Percentiles rank a stretch among this genome's conserved stretches.
phyloP scores from a whole-genome alignment of 2,888 invertebrate genomes.

The Thyatira batis region DNA sequence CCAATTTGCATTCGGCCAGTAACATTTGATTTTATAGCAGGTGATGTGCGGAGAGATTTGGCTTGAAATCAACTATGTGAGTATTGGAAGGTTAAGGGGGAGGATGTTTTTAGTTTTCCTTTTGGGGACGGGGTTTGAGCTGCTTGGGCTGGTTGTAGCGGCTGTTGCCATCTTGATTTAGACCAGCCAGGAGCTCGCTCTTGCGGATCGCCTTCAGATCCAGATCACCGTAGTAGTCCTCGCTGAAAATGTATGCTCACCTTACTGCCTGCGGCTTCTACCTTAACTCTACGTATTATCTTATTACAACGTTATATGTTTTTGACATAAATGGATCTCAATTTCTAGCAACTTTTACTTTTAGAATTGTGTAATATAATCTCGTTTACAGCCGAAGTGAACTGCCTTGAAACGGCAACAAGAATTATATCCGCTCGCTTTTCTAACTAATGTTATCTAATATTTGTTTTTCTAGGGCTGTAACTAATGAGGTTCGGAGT shows the following conservation, averaged over 20 bases:
- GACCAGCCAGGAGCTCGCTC: constrained; percentile 93
- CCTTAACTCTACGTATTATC: constrained; percentile 46
- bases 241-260: constrained; percentile 87
- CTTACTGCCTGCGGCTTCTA: constrained; percentile 73
- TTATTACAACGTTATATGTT: constrained; percentile 35
- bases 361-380: constrained; percentile 72
- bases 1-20: constrained; percentile 34
- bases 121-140: constrained; percentile 82
- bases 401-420: constrained; percentile 73
- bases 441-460: constrained; percentile 59
- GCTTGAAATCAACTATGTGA: constrained; percentile 58
- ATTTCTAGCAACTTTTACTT: constrained; percentile 71
- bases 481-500: constrained; percentile 41
- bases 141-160: constrained; percentile 70
- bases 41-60: constrained; percentile 56
- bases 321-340: constrained; percentile 50
- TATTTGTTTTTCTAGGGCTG: constrained; percentile 50
- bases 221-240: constrained; percentile 98
- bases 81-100: constrained; percentile 71
- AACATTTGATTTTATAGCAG: constrained; percentile 34
- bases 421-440: constrained; percentile 70
- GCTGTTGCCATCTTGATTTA: constrained; percentile 83
- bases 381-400: constrained; percentile 62
- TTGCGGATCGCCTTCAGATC: constrained; percentile 97
- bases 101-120: constrained; percentile 70